Percentiles rank a stretch among this genome's conserved stretches.
Conservation (phyloP, 2,113 vertebrate genomes). For the Alouatta palliata region DNA sequence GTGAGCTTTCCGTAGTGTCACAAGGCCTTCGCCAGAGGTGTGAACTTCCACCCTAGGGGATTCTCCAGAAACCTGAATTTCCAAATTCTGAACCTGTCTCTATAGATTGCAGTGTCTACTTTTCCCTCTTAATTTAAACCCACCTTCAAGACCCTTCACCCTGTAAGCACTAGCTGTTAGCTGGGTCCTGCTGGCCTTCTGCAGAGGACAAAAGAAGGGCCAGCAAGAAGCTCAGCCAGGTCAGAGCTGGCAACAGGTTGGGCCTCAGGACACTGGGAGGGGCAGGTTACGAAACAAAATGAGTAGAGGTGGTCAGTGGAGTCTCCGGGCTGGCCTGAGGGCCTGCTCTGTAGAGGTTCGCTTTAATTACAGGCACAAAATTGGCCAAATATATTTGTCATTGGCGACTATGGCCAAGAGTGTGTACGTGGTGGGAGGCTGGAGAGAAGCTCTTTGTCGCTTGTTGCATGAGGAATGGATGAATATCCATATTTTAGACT, state of each 20-base stretch:
- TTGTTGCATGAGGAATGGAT: not conserved
- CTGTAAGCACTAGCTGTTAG: not conserved
- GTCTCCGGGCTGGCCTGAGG: not conserved
- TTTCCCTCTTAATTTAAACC: not conserved
- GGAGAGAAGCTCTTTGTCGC: not conserved
- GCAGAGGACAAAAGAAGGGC: not conserved
- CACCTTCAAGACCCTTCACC: not conserved
- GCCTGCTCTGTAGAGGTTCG: not conserved
- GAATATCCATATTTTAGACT: not conserved
- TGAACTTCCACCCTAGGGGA: not conserved
- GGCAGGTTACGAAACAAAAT: not conserved
- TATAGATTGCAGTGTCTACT: not conserved
- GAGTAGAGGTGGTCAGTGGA: not conserved
- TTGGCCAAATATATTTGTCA: not conserved
- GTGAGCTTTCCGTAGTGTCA: not conserved
- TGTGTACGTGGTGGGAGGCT: not conserved
- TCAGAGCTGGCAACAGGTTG: not conserved
- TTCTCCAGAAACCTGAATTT: not conserved
- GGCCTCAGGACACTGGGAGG: no score
- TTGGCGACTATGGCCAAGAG: not conserved
- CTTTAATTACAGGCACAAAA: not conserved
- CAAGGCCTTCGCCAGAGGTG: not conserved
- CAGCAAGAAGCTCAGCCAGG: not conserved
- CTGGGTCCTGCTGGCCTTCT: not conserved
- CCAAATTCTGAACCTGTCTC: not conserved